A percentile compares a stretch with the other conserved stretches of the same genome.
These are phyloP conservation scores for Volucella zonaria DNA, from an alignment of 2,888 invertebrate genomes.

Conservation along the genomic window DNA sequence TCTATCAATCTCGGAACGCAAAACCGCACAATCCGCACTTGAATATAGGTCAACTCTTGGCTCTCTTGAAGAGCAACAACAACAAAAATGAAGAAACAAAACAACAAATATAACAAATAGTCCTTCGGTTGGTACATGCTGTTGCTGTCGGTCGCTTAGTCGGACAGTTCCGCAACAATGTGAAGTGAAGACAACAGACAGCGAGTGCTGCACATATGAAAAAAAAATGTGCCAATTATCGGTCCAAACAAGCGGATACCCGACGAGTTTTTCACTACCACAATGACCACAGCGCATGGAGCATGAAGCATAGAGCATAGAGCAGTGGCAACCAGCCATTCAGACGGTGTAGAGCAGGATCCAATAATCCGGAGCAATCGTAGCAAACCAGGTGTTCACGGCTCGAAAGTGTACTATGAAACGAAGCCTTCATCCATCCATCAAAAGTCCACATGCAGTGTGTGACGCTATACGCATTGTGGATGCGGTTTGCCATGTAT, in stretches of 20 bases:
- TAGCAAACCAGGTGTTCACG: constrained; percentile 69
- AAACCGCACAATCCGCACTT: constrained; percentile 58
- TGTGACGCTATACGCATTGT: constrained; percentile 20
- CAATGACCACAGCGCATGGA: constrained; percentile 43
- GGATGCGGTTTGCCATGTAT: constrained; percentile 3
- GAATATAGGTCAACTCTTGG: constrained; percentile 71
- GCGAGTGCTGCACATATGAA: neutral
- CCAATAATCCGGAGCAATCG: constrained; percentile 71
- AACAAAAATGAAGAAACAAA: no score
- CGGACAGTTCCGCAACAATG: constrained; percentile 45
- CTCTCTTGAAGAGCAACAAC: no score
- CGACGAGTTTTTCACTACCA: constrained; percentile 69
- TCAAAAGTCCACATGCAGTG: constrained; percentile 63
- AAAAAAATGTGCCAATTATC: constrained; percentile 64
- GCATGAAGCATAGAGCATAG: no score
- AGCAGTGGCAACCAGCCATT: constrained; percentile 31
- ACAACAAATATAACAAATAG: constrained; percentile 60
- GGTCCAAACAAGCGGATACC: constrained; percentile 69
- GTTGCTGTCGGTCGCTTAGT: constrained; percentile 25
- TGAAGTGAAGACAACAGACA: constrained; percentile 49
- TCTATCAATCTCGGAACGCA: constrained; percentile 69
- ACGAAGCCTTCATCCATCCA: constrained; percentile 64
- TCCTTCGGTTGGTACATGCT: constrained; percentile 61
- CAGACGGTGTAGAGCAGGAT: constrained; percentile 62
- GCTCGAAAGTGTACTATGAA: constrained; percentile 55